phyloP scores from a whole-genome alignment of 1,140 invertebrate species.

The Piezodorus guildinii region DNA sequence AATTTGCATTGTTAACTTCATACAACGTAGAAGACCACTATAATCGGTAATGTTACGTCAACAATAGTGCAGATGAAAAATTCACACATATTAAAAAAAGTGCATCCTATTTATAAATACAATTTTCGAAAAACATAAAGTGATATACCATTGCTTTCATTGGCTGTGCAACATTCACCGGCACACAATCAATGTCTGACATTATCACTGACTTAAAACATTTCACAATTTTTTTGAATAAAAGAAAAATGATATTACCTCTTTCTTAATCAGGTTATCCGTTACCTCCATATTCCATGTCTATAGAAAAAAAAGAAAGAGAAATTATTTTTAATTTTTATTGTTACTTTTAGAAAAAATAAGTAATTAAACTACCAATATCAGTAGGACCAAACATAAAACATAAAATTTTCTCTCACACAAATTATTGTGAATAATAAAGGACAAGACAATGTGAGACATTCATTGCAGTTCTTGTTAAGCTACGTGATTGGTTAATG shows the following conservation, averaged over 20 bases:
- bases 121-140: too few species aligned
- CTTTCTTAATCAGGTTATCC: constrained; percentile 23
- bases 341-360: not conserved
- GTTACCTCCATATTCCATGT: constrained; percentile 23
- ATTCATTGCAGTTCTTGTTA: constrained; percentile 21
- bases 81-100: not conserved
- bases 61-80: not conserved
- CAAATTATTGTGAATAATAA: not conserved
- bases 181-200: constrained; percentile 14
- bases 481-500: constrained; percentile 28
- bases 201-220: not conserved
- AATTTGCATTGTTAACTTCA: too few species aligned
- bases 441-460: constrained; percentile 17
- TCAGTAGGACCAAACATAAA: too few species aligned
- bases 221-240: not conserved
- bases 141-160: too few species aligned
- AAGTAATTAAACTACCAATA: too few species aligned
- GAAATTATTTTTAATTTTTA: constrained; percentile 11
- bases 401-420: too few species aligned
- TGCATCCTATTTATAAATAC: not conserved
- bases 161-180: not conserved
- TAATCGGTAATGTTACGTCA: too few species aligned
- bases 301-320: constrained; percentile 18
- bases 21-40: too few species aligned
- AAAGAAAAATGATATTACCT: constrained; percentile 14